phyloP scores from a whole-genome alignment of 2,113 vertebrate genomes.

The Ellobius talpinus region DNA sequence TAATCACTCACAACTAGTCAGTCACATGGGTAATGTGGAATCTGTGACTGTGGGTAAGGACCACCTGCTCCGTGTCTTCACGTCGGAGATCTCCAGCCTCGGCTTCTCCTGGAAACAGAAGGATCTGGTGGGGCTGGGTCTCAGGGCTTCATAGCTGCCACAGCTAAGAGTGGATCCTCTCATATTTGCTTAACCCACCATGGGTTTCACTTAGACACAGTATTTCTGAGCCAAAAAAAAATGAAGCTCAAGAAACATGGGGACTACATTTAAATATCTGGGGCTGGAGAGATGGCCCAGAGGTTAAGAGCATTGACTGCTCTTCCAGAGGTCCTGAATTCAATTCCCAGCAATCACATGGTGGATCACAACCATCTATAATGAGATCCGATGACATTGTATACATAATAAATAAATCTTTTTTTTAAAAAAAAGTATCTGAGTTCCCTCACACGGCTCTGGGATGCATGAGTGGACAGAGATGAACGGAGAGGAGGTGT shows the following conservation, averaged over 20 bases:
- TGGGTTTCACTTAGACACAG: slow-evolving; percentile 65
- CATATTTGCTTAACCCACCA: slow-evolving; percentile 52
- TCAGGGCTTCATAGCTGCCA: neutral
- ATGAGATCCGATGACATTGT: no score
- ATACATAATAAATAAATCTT: no score
- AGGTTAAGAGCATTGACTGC: no score
- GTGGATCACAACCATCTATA: no score
- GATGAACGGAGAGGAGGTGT: neutral
- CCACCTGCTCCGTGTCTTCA: neutral
- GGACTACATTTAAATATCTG: neutral
- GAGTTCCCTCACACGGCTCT: neutral
- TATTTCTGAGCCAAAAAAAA: slow-evolving; percentile 70
- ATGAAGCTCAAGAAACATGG: slow-evolving; percentile 37
- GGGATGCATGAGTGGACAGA: neutral
- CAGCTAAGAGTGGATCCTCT: neutral
- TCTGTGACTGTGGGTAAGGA: neutral
- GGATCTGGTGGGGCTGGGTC: neutral
- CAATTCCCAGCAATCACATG: no score
- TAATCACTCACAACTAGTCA: neutral
- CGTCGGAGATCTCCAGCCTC: slow-evolving; percentile 28
- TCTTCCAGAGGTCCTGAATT: no score
- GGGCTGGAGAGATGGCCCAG: no score
- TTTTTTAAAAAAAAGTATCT: neutral
- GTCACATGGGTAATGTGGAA: neutral
- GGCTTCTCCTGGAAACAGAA: slow-evolving; percentile 51